Conservation (phyloP, 1,140 invertebrate genomes). For the Trissolcus basalis region DNA sequence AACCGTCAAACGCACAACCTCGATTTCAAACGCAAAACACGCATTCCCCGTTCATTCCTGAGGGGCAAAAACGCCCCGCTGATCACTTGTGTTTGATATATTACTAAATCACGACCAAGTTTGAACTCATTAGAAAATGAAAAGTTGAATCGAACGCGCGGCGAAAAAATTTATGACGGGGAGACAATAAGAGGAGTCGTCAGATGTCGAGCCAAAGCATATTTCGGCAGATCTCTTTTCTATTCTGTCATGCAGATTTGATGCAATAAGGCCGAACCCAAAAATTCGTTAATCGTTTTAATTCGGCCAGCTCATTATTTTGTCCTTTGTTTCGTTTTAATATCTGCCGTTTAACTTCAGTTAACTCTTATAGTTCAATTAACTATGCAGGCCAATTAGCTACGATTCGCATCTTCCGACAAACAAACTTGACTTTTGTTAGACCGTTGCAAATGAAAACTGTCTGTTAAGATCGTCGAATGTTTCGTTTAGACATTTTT, state of each 20-base stretch:
- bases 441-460: constrained; percentile 52
- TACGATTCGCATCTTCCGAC: constrained; percentile 52
- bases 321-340: constrained; percentile 57
- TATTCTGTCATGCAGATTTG: constrained; percentile 3
- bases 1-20: constrained; percentile 46
- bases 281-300: constrained; percentile 48
- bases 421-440: constrained; percentile 56
- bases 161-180: constrained; percentile 32
- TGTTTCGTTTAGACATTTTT: constrained; percentile 12
- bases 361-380: constrained; percentile 60
- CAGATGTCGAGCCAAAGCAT: too few relatives aligned
- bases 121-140: constrained; percentile 53
- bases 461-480: constrained; percentile 26
- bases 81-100: constrained; percentile 45
- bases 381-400: constrained; percentile 59
- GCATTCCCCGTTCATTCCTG: constrained; percentile 45
- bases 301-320: constrained; percentile 53
- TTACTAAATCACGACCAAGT: constrained; percentile 43
- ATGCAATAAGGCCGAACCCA: constrained; percentile 15
- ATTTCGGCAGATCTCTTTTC: too few relatives aligned
- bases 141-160: constrained; percentile 37
- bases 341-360: constrained; percentile 59
- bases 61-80: constrained; percentile 19
- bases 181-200: not conserved
- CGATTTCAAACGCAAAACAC: constrained; percentile 53